These are phyloP conservation scores for Halictus quadricinctus DNA, from an alignment of 2,888 invertebrate species.

Conservation along the genomic window DNA sequence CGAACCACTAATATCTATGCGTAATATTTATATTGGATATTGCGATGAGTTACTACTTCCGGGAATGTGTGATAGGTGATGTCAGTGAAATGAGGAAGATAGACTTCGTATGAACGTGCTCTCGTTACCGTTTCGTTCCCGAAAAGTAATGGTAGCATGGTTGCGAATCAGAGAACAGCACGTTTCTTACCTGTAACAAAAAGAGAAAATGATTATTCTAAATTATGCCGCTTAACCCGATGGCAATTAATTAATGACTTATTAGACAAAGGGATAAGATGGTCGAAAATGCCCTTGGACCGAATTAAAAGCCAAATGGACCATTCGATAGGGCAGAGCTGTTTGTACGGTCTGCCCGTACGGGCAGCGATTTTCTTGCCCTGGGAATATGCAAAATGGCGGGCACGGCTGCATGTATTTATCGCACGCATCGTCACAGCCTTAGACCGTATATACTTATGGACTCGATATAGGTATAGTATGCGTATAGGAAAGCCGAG, in stretches of 20 bases:
- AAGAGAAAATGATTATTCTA: neutral
- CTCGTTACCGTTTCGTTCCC: neutral
- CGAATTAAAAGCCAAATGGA: no score
- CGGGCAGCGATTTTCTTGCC: no score
- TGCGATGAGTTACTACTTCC: neutral
- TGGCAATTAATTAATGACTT: neutral
- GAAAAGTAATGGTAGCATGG: constrained; percentile 7
- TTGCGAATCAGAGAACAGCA: constrained; percentile 8
- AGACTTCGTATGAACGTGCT: neutral
- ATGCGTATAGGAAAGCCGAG: no score
- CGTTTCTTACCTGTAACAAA: constrained; percentile 15
- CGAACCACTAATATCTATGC: neutral
- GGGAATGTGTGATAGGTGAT: neutral
- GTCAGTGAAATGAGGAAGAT: neutral
- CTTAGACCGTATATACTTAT: no score
- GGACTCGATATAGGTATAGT: no score
- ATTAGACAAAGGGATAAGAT: neutral
- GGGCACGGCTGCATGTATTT: no score
- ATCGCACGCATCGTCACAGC: no score
- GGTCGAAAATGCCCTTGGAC: no score
- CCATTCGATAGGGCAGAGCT: no score
- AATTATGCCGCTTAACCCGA: neutral
- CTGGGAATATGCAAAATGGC: no score
- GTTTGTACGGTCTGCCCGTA: no score
- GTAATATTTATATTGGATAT: neutral